phyloP scores from a whole-genome alignment of 2,888 invertebrate species.

The Megaustenia siamemsis region DNA sequence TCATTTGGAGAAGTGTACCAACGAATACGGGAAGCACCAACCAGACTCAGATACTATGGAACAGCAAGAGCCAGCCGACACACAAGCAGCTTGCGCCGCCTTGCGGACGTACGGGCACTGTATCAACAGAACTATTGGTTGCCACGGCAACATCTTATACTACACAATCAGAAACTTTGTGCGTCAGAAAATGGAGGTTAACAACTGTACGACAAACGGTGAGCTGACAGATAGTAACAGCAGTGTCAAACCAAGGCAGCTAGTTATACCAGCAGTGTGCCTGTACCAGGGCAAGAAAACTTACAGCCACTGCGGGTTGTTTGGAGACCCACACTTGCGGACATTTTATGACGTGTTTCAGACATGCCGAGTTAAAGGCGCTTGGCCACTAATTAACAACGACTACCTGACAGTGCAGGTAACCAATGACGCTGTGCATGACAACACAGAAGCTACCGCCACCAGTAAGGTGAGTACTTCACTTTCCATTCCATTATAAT shows the following conservation, averaged over 20 bases:
- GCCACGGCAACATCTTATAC: constrained; percentile 82
- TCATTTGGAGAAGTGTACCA: constrained; percentile 70
- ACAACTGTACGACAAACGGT: constrained; percentile 77
- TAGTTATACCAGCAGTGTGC: constrained; percentile 69
- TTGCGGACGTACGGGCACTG: constrained; percentile 80
- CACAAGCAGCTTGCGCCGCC: constrained; percentile 74
- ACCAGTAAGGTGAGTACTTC: constrained; percentile 82
- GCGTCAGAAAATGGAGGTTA: constrained; percentile 74
- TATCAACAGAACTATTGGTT: constrained; percentile 79
- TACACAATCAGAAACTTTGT: constrained; percentile 79
- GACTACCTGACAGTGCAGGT: constrained; percentile 83
- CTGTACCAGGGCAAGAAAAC: constrained; percentile 71
- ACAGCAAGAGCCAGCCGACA: constrained; percentile 63
- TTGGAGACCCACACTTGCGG: constrained; percentile 84
- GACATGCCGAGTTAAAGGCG: constrained; percentile 83
- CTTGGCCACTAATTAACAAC: constrained; percentile 83
- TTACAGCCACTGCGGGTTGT: constrained; percentile 82
- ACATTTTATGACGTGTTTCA: constrained; percentile 82
- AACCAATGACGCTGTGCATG: constrained; percentile 82
- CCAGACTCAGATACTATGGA: constrained; percentile 60
- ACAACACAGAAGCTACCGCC: constrained; percentile 80
- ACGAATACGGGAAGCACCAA: constrained; percentile 61
- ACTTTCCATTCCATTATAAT: no score
- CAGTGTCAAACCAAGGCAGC: constrained; percentile 56
- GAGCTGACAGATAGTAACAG: constrained; percentile 46